These are phyloP conservation scores for Cecidostiba fungosa DNA, from an alignment of 2,888 invertebrate species.

Conservation along the genomic window DNA sequence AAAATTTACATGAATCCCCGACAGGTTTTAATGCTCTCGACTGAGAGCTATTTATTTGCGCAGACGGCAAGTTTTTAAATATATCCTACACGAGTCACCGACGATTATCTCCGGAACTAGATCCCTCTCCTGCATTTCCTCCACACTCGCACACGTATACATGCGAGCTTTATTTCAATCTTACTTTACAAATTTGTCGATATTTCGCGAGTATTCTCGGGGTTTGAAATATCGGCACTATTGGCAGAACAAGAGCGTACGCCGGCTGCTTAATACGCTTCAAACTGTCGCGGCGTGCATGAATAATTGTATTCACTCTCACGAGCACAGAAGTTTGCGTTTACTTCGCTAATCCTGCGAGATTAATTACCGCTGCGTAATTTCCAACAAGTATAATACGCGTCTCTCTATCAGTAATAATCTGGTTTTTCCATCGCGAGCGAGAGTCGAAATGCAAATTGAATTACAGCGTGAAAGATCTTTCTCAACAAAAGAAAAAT, in stretches of 20 bases:
- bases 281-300: constrained; percentile 18
- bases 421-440: background rate
- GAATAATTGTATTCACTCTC: constrained; percentile 31
- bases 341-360: constrained; percentile 9
- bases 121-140: background rate
- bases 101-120: background rate
- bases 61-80: background rate
- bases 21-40: constrained; percentile 4
- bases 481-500: background rate
- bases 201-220: constrained; percentile 23
- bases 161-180: background rate
- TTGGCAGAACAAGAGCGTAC: background rate
- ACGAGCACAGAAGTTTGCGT: background rate
- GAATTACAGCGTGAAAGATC: constrained; percentile 8
- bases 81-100: background rate
- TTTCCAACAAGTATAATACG: background rate
- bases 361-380: constrained; percentile 28
- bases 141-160: background rate
- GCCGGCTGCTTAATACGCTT: constrained; percentile 24
- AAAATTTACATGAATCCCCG: constrained; percentile 31
- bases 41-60: constrained; percentile 12
- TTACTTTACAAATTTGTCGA: constrained; percentile 13
- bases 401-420: background rate
- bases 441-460: constrained; percentile 20
- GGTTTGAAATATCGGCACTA: constrained; percentile 23